phyloP scores from a whole-genome alignment of 1,140 invertebrate species.

The Nebria ingens region DNA sequence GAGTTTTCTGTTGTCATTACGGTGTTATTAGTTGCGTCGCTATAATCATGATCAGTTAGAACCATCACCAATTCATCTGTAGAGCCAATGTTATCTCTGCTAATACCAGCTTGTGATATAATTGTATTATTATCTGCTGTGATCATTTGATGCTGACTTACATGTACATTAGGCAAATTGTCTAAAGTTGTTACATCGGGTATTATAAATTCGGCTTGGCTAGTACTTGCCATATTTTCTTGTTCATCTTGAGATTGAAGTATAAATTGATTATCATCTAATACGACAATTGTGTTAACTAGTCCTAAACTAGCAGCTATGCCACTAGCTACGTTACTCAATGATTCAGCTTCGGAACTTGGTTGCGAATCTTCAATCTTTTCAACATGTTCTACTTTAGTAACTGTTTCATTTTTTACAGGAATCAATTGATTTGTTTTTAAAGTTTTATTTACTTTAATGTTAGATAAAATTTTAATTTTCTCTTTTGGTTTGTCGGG shows the following conservation, averaged over 20 bases:
- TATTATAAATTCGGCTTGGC: conserved; percentile 27
- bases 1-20: conserved; percentile 38
- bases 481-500: conserved; percentile 27
- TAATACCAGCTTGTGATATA: conserved; percentile 11
- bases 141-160: conserved; percentile 12
- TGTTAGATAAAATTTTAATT: conserved; percentile 41
- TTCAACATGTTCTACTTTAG: background rate
- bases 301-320: conserved; percentile 46
- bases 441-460: conserved; percentile 26
- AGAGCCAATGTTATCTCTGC: conserved; percentile 24
- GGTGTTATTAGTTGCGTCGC: conserved; percentile 27
- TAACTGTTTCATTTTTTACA: background rate
- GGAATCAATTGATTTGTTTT: background rate
- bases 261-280: conserved; percentile 44
- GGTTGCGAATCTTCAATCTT: conserved; percentile 14
- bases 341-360: conserved; percentile 42
- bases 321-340: conserved; percentile 42
- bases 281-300: conserved; percentile 43
- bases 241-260: conserved; percentile 26
- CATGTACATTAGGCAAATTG: background rate
- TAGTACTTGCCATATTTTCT: conserved; percentile 19
- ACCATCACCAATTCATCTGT: conserved; percentile 35
- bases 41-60: conserved; percentile 33
- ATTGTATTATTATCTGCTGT: conserved; percentile 15
- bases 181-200: conserved; percentile 19